Base-by-base conservation (phyloP, 2,888 invertebrate genomes). In the Agonopterix alstromeriana region DNA sequence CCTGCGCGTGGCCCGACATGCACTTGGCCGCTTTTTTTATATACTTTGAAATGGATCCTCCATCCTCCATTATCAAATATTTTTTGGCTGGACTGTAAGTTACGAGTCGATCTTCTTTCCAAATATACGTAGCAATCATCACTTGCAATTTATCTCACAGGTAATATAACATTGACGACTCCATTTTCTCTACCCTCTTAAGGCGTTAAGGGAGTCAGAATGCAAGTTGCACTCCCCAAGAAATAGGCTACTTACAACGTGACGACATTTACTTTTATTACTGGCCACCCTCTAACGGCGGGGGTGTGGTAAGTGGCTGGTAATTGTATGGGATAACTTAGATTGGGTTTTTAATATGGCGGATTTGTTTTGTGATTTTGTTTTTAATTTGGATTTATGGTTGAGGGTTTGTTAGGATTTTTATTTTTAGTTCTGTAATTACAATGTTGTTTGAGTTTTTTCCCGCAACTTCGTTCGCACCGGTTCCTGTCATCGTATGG, bases 271-370 rank as follows among this genome's bases (percentile, higher is more conserved):
- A 50, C 57, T 55, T 68, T 81, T 78, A 80, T 70, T 56, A 60
- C 67, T 60, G 54, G 50, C 61, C 63, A 55, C 62, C 66, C 73
- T 65, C 66, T 69, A 73, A 81, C 62, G 60, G 56, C 54, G 48
- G 67, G 81, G 83, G 82, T 63, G 83, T 76, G 77, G 76, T 77
- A 81, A 84, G 81, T 84, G 80, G 70, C 72, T 67, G 70, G 82
- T 86, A 85, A 86, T 87, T 84, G 81, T 80, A 83, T 80, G 79
- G 80, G 82, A 82, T 82, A 86, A 86, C 82, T 86, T 86, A 84
- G 86, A 87, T 87, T 85, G 82, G 79, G 72, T 83, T 82, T 84
- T 83, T 84, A 85, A 86, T 83, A 79, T 75, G 53, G 56, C 48
- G 58, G 67, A 66, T 64, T 70, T 59, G 61, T 57, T 58, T 53